Conservation (phyloP, 2,797 vertebrate species). For the Hipposideros larvatus region DNA sequence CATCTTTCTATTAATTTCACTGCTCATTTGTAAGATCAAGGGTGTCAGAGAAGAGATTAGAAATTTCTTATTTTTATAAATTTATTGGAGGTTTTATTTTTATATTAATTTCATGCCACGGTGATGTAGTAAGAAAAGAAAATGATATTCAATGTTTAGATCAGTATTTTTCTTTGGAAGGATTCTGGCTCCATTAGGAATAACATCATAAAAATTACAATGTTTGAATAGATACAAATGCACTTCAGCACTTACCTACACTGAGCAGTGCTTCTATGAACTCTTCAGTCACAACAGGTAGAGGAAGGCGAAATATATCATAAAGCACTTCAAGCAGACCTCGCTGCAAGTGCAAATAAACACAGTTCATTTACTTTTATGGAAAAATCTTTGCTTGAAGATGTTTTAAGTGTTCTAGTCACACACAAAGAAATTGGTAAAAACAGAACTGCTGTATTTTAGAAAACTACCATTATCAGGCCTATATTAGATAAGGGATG, state of each 20-base stretch:
- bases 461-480: neutral
- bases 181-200: neutral
- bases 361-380: conserved; percentile 35
- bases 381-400: neutral
- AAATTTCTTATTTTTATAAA: conserved; percentile 24
- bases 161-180: neutral
- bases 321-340: conserved; percentile 97
- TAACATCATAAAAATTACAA: neutral
- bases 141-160: neutral
- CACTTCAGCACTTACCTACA: conserved; percentile 92
- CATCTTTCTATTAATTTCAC: conserved; percentile 41
- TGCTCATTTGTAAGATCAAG: conserved; percentile 4
- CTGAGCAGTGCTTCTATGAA: conserved; percentile 97
- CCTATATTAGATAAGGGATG: neutral
- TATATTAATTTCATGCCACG: conserved; percentile 14
- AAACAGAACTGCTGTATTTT: conserved; percentile 32
- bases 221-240: neutral
- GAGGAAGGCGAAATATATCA: conserved; percentile 97
- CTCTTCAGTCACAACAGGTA: conserved; percentile 96
- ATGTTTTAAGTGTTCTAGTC: conserved; percentile 47
- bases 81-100: conserved; percentile 17
- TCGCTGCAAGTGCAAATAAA: conserved; percentile 89
- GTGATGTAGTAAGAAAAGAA: conserved; percentile 4
- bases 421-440: neutral
- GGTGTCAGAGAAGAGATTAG: conserved; percentile 3